A percentile compares a stretch with the other conserved stretches of the same genome.
Conservation (phyloP, 1,140 invertebrate genomes). For the Cydia strobilella region DNA sequence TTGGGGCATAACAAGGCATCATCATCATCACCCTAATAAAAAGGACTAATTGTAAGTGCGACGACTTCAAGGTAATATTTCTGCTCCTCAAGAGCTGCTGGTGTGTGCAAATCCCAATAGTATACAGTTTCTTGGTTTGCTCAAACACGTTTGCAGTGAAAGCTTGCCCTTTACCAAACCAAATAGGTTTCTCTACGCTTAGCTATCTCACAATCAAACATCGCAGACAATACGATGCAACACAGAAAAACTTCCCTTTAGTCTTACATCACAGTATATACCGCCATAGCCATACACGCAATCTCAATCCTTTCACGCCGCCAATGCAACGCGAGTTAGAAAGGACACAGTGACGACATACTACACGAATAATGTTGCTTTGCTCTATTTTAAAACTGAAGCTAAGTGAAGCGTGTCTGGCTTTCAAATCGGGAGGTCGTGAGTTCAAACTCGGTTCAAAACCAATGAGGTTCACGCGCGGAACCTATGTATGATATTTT, state of each 20-base stretch:
- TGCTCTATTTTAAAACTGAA: conserved; percentile 10
- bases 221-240: background rate
- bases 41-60: too few species aligned
- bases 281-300: background rate
- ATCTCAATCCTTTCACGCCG: conserved; percentile 1
- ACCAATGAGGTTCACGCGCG: background rate
- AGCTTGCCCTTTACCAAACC: conserved; percentile 14
- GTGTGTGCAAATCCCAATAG: too few species aligned
- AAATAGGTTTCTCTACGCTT: background rate
- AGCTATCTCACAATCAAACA: conserved; percentile 7
- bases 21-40: too few species aligned
- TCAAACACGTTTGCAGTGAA: background rate
- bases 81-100: too few species aligned
- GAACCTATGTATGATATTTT: background rate
- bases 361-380: background rate
- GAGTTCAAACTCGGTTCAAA: background rate
- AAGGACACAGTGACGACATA: conserved; percentile 7
- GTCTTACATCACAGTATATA: background rate
- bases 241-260: background rate
- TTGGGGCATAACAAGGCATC: too few species aligned
- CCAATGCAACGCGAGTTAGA: background rate
- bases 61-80: too few species aligned
- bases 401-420: background rate
- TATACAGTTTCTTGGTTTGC: background rate
- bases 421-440: background rate